Conservation (phyloP, 2,888 invertebrate species). For the Nebria brevicollis region DNA sequence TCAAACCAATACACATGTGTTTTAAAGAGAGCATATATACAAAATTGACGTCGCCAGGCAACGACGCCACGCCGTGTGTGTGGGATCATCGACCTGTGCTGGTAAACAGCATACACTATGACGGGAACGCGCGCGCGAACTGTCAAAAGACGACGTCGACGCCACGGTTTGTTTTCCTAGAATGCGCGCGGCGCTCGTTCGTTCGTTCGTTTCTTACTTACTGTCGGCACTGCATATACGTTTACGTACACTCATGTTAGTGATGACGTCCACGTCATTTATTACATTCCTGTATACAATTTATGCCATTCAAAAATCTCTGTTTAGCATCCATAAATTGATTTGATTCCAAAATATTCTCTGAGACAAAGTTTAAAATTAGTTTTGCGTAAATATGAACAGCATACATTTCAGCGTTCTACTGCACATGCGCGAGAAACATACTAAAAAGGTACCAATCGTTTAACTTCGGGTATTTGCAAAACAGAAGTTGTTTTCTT, state of each 20-base stretch:
- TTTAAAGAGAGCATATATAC: too few relatives aligned
- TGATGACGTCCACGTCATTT: neutral
- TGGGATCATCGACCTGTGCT: conserved; percentile 9
- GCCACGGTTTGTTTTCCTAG: conserved; percentile 4
- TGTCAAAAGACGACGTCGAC: conserved; percentile 19
- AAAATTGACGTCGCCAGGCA: conserved; percentile 16
- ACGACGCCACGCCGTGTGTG: conserved; percentile 13
- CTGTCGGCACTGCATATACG: neutral
- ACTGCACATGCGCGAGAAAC: too few relatives aligned
- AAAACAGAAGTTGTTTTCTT: too few relatives aligned
- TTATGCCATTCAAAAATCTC: neutral
- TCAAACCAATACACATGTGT: neutral
- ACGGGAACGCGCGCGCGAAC: conserved; percentile 8
- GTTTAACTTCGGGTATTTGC: too few relatives aligned
- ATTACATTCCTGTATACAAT: too few relatives aligned
- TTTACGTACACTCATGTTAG: neutral
- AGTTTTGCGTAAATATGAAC: too few relatives aligned
- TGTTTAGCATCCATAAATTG: neutral
- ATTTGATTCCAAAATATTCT: neutral
- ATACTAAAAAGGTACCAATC: too few relatives aligned
- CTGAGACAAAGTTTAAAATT: neutral
- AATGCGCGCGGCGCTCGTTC: neutral
- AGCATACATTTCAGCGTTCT: too few relatives aligned
- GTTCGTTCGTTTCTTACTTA: neutral
- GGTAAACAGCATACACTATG: conserved; percentile 8